phyloP scores from a whole-genome alignment of 2,888 invertebrate species.

The Unio delphinus region DNA sequence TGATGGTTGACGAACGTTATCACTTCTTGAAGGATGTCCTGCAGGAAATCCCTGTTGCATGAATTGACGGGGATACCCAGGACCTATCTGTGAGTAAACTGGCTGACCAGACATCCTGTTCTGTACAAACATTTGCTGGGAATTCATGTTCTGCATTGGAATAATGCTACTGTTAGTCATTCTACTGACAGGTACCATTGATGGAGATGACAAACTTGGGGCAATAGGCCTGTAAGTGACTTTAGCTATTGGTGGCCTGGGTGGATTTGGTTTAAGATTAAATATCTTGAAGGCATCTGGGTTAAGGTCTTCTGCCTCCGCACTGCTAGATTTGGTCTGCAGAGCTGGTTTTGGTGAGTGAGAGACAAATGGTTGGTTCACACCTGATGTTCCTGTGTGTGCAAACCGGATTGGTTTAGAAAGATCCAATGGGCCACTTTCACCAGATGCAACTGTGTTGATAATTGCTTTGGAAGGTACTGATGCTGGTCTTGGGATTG shows the following conservation, averaged over 20 bases:
- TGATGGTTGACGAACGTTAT: not conserved
- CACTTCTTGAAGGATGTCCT: too few relatives aligned
- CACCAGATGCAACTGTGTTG: too few relatives aligned
- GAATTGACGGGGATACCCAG: too few relatives aligned
- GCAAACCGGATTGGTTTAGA: not conserved
- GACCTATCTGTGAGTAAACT: too few relatives aligned
- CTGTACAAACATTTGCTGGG: too few relatives aligned
- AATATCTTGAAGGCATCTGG: slow-evolving; percentile 61
- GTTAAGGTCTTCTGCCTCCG: slow-evolving; percentile 32
- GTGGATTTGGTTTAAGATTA: slow-evolving; percentile 48
- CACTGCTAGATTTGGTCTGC: slow-evolving; percentile 3
- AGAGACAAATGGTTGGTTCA: not conserved
- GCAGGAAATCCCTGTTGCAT: too few relatives aligned
- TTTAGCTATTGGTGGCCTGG: slow-evolving; percentile 11
- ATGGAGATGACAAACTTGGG: too few relatives aligned
- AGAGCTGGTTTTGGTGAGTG: slow-evolving; percentile 13
- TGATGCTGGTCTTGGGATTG: slow-evolving; percentile 19
- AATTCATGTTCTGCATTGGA: too few relatives aligned
- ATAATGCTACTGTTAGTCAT: too few relatives aligned
- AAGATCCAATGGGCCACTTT: not conserved
- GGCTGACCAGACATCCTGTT: too few relatives aligned
- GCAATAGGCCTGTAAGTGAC: too few relatives aligned
- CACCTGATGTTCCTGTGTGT: not conserved
- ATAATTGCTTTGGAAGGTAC: slow-evolving; percentile 7
- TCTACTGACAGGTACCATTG: too few relatives aligned